Evolutionary conservation across 2,888 invertebrate genomes (phyloP).

Genomic region (Sinopyrophorus schimmeli): DNA sequence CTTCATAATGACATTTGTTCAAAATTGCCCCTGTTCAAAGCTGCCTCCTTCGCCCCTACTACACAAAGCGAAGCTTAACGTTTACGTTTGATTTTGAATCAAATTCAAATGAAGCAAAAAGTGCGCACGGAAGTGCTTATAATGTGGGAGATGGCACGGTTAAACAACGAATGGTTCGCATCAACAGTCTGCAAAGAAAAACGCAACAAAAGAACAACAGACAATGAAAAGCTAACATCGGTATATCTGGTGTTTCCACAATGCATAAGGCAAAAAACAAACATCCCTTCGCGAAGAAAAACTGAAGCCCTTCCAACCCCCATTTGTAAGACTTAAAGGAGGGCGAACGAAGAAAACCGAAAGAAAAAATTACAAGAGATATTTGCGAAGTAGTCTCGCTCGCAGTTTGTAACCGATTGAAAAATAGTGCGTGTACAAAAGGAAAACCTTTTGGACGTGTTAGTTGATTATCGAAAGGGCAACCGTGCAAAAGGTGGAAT

Average conservation of each 20-base stretch:
- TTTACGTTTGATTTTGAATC: too few species aligned
- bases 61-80: too few species aligned
- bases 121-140: too few species aligned
- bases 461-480: conserved; percentile 12
- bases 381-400: not conserved
- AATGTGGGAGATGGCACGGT: too few species aligned
- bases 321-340: not conserved
- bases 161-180: conserved; percentile 6
- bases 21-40: too few species aligned
- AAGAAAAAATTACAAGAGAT: too few species aligned
- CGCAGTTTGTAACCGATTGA: not conserved
- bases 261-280: conserved; percentile 11
- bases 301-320: not conserved
- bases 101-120: too few species aligned
- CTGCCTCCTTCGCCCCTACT: too few species aligned
- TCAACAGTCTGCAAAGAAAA: conserved; percentile 9
- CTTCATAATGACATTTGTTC: too few species aligned
- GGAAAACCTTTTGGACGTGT: not conserved
- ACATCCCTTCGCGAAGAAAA: conserved; percentile 2
- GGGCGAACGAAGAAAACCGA: not conserved
- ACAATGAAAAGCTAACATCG: conserved; percentile 17
- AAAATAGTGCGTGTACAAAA: not conserved
- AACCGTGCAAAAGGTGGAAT: conserved; percentile 12
- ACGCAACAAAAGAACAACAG: conserved; percentile 14
- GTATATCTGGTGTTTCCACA: conserved; percentile 13